A percentile compares a stretch with the other conserved stretches of the same genome.
Evolutionary conservation across 2,797 vertebrate genomes (phyloP).

Genomic region (Xiphorhynchus erythropygius): DNA sequence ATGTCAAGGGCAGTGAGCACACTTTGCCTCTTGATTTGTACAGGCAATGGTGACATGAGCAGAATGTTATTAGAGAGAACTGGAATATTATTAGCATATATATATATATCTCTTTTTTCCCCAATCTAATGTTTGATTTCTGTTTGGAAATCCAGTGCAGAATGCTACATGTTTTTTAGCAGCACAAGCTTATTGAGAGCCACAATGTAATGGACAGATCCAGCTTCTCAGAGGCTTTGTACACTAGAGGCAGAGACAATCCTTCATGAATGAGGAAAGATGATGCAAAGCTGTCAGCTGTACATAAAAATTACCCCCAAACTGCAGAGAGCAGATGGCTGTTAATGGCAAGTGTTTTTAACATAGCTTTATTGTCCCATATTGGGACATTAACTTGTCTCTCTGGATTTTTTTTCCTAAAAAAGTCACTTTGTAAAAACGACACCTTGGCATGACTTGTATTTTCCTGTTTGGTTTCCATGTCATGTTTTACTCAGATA

Average conservation of each 20-base stretch:
- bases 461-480: constrained; percentile 1
- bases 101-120: neutral
- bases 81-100: constrained; percentile 37
- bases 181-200: neutral
- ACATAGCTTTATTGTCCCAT: constrained; percentile 67
- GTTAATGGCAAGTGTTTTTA: constrained; percentile 75
- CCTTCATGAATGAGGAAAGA: constrained; percentile 24
- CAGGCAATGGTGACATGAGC: constrained; percentile 40
- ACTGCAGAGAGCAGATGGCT: constrained; percentile 68
- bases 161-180: neutral
- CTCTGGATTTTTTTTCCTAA: neutral
- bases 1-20: constrained; percentile 47
- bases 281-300: constrained; percentile 62
- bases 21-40: constrained; percentile 61
- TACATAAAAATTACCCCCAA: constrained; percentile 68
- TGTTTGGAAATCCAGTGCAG: neutral
- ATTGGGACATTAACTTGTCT: constrained; percentile 64
- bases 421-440: constrained; percentile 72
- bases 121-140: neutral
- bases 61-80: constrained; percentile 29
- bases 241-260: neutral
- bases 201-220: neutral
- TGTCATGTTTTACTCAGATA: neutral
- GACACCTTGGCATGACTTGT: constrained; percentile 53
- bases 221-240: neutral